Base-by-base conservation (phyloP, 2,797 vertebrate species). In the Pipistrellus nathusii region DNA sequence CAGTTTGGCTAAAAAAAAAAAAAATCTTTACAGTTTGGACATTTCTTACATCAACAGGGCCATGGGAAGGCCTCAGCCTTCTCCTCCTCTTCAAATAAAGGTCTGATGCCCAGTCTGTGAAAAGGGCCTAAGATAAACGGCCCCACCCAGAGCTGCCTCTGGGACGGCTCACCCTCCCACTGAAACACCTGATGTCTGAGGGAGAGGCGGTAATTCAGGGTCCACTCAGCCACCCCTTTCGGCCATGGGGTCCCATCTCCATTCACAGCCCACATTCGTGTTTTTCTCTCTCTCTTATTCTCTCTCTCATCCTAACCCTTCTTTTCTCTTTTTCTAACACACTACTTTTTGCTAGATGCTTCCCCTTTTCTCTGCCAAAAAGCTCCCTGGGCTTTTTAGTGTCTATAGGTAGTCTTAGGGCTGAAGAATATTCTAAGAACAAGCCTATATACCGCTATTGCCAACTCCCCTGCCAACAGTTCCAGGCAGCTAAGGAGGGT, bases 31-130 rank as follows among this genome's bases (percentile, higher is more conserved):
- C 41, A 48, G 80, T 64, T 15, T 66, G 80, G 30, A 66, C 13
- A n/a, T 32, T 48, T 15, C 59, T 48, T 14, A 48, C 13, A 2
- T 32, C 41, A 30, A 3, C 1, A 4, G 48, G 71, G 55, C 46
- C 8, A 2, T 0, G 2, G 38, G 21, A 12, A 18, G 51, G 35
- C 30, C 82, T 62, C 5, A 0, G 30, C 12, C 20, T 59, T 35
- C 35, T 27, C 18, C 30, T 51, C 23, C 1, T 46, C n/a, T 14
- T 35, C 64, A 18, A 1, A 11, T 6, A 27, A 41, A 64, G 38
- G 18, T 6, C 27, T 0, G 4, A 20, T 6, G 2, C 5, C 1
- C 21, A 25, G 0, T 0, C 0, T 9, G 32, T 0, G 11, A 53
- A 18, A 75, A 90, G 15, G 38, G 51, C 2, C 62, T 27, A 68